Base-by-base conservation (phyloP, 2,797 vertebrate species). In the Epinephelus awoara region DNA sequence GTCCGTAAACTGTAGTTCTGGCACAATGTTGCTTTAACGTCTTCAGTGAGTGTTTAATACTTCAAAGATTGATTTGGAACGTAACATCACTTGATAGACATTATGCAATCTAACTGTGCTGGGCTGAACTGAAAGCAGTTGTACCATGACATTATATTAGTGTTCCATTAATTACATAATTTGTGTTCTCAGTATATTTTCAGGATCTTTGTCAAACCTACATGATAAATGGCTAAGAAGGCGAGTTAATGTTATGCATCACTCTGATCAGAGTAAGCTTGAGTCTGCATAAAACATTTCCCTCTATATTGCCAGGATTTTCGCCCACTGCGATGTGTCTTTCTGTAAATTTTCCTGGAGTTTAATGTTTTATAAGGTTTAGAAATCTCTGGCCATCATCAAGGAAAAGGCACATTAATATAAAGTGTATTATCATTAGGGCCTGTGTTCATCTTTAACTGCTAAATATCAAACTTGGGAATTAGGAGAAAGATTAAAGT, bases 1-100 rank as follows among this genome's bases (percentile, higher is more conserved):
- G 34, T 57, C 47, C 64, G 58, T 52, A 55, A 34, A 34, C 34
- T 7, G 34, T 34, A 34, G 34, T 34, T 34, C 34, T 34, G 34
- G 34, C 34, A 34, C 8, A 34, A 8, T 34, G 34, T 34, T 34
- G 34, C n/a, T 78, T 59, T 42, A 66, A 79, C 25, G 44, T 44
- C 52, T 46, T 42, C 42, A 25, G 62, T 38, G 57, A 42, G 21
- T 3, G 46, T 82, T 80, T 68, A 65, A 78, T 42, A 6, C 17
- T 55, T 3, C 10, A 63, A 69, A 55, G 21, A 75, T 40, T 18
- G 34, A 40, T 59, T 69, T 63, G 21, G n/a, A n/a, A 17, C 50
- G 21, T 64, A 68, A 58, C 47, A 71, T 83, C 50, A 21, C 34
- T 77, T 67, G 17, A 21, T 74, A 79, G 55, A 72, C 62, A 56